Percentiles rank a stretch among this genome's conserved stretches.
phyloP scores from a whole-genome alignment of 1,140 invertebrate genomes.

The Ptiloglossa arizonensis region DNA sequence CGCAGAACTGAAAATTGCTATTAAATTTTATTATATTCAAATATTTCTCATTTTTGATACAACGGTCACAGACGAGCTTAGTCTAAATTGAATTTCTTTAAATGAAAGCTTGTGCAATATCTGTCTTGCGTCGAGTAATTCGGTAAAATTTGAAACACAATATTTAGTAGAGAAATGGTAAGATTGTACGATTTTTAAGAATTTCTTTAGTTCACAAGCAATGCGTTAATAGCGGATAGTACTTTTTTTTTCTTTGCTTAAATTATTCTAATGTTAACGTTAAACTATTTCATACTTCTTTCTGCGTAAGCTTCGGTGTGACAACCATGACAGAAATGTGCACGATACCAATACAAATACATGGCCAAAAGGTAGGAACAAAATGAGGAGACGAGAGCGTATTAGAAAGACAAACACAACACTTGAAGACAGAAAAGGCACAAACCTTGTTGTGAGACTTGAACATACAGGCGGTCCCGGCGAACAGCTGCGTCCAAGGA shows the following conservation, averaged over 20 bases:
- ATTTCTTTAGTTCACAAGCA: background rate
- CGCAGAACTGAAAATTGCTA: too few relatives aligned
- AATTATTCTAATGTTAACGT: background rate
- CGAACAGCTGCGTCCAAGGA: conserved; percentile 80
- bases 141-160: background rate
- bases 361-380: background rate
- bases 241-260: background rate
- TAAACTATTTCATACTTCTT: background rate
- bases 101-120: too few relatives aligned
- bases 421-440: conserved; percentile 55
- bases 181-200: background rate
- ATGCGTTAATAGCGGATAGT: background rate
- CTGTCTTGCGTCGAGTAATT: too few relatives aligned
- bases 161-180: too few relatives aligned
- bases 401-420: conserved; percentile 34
- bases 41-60: too few relatives aligned
- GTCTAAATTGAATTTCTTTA: too few relatives aligned
- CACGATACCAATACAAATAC: background rate
- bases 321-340: conserved; percentile 12
- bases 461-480: conserved; percentile 81
- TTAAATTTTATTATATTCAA: too few relatives aligned
- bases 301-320: conserved; percentile 23
- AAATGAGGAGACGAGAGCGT: conserved; percentile 30
- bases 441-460: conserved; percentile 81
- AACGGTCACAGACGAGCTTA: too few relatives aligned